These are phyloP conservation scores for Rotaria magnacalcarata DNA, from an alignment of 2,888 invertebrate species.

Conservation along the genomic window DNA sequence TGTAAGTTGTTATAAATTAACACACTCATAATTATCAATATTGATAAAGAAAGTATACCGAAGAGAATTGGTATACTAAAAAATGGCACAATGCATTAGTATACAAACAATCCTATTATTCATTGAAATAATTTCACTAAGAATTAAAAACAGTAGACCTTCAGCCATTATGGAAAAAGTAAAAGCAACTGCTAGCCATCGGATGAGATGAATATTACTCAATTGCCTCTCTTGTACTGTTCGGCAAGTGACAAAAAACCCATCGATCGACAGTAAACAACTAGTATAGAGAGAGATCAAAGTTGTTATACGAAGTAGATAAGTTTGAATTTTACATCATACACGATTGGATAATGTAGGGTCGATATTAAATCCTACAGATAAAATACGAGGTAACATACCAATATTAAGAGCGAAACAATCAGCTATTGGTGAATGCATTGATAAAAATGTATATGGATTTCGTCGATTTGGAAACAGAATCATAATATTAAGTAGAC, in stretches of 20 bases:
- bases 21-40: neutral
- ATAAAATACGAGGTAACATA: neutral
- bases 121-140: neutral
- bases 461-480: neutral
- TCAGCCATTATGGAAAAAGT: neutral
- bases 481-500: neutral
- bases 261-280: neutral
- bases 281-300: neutral
- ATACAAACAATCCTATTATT: neutral
- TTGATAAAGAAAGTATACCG: neutral
- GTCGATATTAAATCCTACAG: neutral
- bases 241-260: neutral
- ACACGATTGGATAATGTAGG: neutral
- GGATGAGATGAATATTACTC: neutral
- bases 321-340: neutral
- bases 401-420: neutral
- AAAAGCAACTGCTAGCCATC: neutral
- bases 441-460: slow-evolving; percentile 1
- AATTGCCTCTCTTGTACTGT: neutral
- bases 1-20: neutral
- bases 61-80: neutral
- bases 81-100: neutral
- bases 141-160: neutral
- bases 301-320: neutral
- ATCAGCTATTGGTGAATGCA: neutral